Conservation (phyloP, 2,888 invertebrate species). For the Ophion slaviceki region DNA sequence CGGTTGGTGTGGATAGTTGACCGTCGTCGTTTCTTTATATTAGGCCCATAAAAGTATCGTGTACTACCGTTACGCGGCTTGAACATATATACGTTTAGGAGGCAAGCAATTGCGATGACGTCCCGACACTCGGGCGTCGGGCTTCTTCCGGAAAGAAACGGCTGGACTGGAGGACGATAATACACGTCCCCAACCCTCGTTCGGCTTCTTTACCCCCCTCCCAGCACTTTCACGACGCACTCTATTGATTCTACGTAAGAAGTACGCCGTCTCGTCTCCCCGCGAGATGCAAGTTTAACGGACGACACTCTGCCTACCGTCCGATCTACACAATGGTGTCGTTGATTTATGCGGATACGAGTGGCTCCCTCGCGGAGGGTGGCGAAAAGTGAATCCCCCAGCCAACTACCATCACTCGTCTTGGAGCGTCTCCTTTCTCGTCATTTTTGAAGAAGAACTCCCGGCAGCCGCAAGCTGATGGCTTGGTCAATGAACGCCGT, state of each 20-base stretch:
- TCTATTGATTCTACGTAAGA: constrained; percentile 48
- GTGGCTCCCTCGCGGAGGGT: constrained; percentile 4
- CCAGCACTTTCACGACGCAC: neutral
- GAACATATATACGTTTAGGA: constrained; percentile 72
- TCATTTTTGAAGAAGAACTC: constrained; percentile 23
- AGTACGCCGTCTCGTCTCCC: constrained; percentile 14
- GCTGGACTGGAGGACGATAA: constrained; percentile 13
- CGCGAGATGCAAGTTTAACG: constrained; percentile 20
- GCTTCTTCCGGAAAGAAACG: constrained; percentile 51
- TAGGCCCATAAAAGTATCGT: constrained; percentile 76
- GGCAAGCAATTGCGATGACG: constrained; percentile 71
- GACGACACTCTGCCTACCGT: constrained; percentile 9
- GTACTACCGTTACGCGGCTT: constrained; percentile 43
- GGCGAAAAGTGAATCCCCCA: constrained; percentile 19
- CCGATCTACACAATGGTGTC: constrained; percentile 18
- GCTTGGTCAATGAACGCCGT: constrained; percentile 26
- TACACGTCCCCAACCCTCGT: neutral
- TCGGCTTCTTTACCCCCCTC: neutral
- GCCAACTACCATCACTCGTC: constrained; percentile 34
- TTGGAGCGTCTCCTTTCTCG: constrained; percentile 8
- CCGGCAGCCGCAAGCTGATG: constrained; percentile 42
- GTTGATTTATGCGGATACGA: constrained; percentile 43
- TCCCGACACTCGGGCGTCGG: constrained; percentile 60
- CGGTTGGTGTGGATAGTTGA: constrained; percentile 75
- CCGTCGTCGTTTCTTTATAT: constrained; percentile 78